Conservation (phyloP, 2,797 vertebrate genomes). For the Spea hammondii region DNA sequence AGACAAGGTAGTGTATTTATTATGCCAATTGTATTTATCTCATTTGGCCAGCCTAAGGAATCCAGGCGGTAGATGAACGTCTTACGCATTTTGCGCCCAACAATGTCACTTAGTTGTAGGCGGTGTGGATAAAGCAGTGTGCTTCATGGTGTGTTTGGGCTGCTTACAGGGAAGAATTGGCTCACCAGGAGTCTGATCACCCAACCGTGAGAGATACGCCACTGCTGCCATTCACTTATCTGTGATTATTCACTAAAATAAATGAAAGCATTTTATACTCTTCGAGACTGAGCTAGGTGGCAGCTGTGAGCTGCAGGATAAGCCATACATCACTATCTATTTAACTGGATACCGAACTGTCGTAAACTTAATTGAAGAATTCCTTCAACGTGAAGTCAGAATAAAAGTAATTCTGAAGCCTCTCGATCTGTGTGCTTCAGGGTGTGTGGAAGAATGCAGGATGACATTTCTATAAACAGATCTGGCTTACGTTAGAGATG, state of each 20-base stretch:
- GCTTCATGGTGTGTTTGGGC: too few species aligned
- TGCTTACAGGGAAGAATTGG: too few species aligned
- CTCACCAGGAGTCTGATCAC: too few species aligned
- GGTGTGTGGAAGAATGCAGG: slow-evolving; percentile 64
- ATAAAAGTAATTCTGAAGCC: slow-evolving; percentile 66
- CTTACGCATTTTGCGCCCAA: too few species aligned
- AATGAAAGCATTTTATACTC: neutral
- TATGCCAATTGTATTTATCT: too few species aligned
- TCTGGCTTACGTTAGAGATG: slow-evolving; percentile 70
- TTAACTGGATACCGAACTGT: slow-evolving; percentile 71
- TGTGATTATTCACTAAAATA: neutral
- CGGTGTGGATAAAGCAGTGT: too few species aligned
- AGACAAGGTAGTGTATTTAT: too few species aligned
- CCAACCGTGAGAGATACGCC: too few species aligned
- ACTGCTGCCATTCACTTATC: too few species aligned
- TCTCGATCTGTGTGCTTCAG: slow-evolving; percentile 69
- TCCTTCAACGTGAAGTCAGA: slow-evolving; percentile 79
- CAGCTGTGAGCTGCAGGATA: slow-evolving; percentile 69
- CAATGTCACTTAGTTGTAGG: too few species aligned
- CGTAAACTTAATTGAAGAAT: slow-evolving; percentile 82
- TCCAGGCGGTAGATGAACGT: too few species aligned
- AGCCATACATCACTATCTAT: slow-evolving; percentile 70
- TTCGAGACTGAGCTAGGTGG: slow-evolving; percentile 61
- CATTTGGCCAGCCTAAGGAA: too few species aligned
- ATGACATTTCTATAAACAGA: slow-evolving; percentile 70